Evolutionary conservation across 2,797 vertebrate genomes (phyloP).

Genomic region (Ciconia nigra): DNA sequence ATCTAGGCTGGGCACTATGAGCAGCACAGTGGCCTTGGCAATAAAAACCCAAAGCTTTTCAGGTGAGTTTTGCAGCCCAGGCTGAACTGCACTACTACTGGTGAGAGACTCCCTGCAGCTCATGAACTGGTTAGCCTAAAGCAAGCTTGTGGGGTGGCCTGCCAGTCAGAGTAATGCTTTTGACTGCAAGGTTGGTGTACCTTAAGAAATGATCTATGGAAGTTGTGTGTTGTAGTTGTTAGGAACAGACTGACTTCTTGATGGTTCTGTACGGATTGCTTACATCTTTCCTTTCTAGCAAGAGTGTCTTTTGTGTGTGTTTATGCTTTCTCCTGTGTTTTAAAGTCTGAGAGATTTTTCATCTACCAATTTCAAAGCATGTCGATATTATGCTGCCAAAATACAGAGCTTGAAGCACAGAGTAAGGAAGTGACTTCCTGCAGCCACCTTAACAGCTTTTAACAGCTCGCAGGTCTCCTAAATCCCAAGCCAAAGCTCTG

Average conservation of each 20-base stretch:
- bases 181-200: neutral
- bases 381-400: neutral
- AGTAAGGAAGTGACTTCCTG: slow-evolving; percentile 27
- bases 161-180: neutral
- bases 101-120: neutral
- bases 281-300: neutral
- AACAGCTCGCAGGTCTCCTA: slow-evolving; percentile 7
- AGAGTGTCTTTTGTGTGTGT: neutral
- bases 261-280: neutral
- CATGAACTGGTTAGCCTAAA: neutral
- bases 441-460: slow-evolving; percentile 20
- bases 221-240: neutral
- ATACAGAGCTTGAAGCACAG: neutral
- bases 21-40: neutral
- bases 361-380: neutral
- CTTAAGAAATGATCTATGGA: neutral
- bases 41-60: neutral
- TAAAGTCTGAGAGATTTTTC: slow-evolving; percentile 14
- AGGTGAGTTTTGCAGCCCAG: neutral
- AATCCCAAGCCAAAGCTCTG: slow-evolving; percentile 42
- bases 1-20: neutral
- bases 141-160: neutral
- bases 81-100: neutral
- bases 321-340: neutral
- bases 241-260: neutral